phyloP scores from a whole-genome alignment of 2,797 vertebrate genomes.

The Sciurus carolinensis region DNA sequence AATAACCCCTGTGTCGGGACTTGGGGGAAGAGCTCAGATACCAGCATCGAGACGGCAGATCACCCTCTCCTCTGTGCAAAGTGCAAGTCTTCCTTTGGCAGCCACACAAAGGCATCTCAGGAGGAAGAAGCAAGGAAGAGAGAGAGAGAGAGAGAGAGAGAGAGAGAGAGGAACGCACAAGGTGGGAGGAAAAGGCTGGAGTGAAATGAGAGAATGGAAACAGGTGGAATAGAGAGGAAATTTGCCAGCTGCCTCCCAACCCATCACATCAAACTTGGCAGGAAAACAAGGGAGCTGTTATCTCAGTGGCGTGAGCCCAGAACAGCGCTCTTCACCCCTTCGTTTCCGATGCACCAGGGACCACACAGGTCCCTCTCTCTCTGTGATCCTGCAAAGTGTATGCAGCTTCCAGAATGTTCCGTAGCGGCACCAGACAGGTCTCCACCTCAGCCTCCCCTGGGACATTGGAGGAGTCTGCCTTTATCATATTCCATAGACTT shows the following conservation, averaged over 20 bases:
- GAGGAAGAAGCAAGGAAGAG: conserved; percentile 45
- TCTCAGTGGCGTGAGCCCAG: neutral
- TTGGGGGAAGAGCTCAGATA: neutral
- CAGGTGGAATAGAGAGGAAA: neutral
- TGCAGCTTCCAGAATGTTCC: neutral
- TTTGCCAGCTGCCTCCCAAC: conserved; percentile 12
- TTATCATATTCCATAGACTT: neutral
- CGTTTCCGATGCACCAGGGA: neutral
- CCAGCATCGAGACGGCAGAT: neutral
- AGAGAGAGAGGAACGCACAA: conserved; percentile 64
- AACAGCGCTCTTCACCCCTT: neutral
- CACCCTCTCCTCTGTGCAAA: neutral
- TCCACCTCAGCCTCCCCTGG: neutral
- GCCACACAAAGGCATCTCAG: conserved; percentile 59
- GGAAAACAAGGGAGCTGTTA: conserved; percentile 28
- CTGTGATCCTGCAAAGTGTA: neutral
- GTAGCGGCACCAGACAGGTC: neutral
- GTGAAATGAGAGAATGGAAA: conserved; percentile 60
- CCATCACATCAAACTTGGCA: neutral
- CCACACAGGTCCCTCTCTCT: neutral
- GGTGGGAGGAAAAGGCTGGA: neutral
- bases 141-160: conserved; percentile 20
- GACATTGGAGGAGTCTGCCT: neutral
- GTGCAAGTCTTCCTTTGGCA: conserved; percentile 66
- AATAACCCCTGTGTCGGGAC: conserved; percentile 76